phyloP scores from a whole-genome alignment of 2,113 vertebrate species.

The Heloderma charlesbogerti region DNA sequence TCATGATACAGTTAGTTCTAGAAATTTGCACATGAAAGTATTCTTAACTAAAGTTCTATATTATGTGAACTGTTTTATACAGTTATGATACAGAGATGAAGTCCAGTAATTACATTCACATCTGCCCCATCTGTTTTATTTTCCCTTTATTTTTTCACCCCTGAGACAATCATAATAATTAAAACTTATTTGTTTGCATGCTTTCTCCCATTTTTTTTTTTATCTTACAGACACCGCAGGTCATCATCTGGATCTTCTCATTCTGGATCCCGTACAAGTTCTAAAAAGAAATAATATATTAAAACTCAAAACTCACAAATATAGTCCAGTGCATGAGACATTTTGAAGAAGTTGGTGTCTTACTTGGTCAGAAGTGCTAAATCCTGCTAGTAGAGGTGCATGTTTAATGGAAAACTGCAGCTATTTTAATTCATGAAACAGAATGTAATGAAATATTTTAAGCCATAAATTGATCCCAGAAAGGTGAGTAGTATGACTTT shows the following conservation, averaged over 20 bases:
- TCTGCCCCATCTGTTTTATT: slow-evolving; percentile 31
- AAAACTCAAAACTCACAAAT: slow-evolving; percentile 72
- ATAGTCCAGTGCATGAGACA: slow-evolving; percentile 82
- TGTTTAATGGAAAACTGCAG: slow-evolving; percentile 79
- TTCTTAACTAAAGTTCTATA: neutral
- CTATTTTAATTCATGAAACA: slow-evolving; percentile 77
- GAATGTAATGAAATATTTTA: slow-evolving; percentile 80
- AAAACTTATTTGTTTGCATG: slow-evolving; percentile 70
- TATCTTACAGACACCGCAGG: slow-evolving; percentile 89
- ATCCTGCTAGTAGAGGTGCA: slow-evolving; percentile 82
- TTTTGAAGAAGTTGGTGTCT: slow-evolving; percentile 82
- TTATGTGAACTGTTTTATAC: neutral
- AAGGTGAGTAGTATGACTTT: slow-evolving; percentile 24
- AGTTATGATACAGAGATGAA: neutral
- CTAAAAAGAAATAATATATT: slow-evolving; percentile 94
- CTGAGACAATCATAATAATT: neutral
- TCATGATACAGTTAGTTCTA: neutral
- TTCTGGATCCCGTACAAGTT: slow-evolving; percentile 95
- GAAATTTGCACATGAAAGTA: neutral
- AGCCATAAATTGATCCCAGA: slow-evolving; percentile 78
- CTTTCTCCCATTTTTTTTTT: slow-evolving; percentile 75
- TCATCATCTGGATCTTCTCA: slow-evolving; percentile 96
- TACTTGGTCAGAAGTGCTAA: slow-evolving; percentile 81
- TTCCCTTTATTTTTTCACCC: neutral
- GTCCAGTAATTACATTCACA: slow-evolving; percentile 21